A percentile compares a stretch with the other conserved stretches of the same genome.
Evolutionary conservation across 2,797 vertebrate genomes (phyloP).

Genomic region (Ctenochaetus hawaiiensis): DNA sequence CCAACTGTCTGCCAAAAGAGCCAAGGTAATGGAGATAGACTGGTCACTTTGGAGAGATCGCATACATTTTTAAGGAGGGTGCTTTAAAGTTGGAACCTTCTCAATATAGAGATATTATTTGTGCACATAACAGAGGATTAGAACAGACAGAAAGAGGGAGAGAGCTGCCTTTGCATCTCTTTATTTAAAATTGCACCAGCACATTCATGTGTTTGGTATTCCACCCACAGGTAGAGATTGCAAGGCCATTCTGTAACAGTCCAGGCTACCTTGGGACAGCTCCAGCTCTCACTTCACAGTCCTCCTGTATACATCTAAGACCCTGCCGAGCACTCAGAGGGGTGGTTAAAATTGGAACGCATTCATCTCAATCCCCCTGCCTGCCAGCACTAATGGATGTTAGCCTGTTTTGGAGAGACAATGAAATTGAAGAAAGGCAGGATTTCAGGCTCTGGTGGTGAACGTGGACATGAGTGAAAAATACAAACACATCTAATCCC

Average conservation of each 20-base stretch:
- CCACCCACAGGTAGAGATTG: slow-evolving; percentile 53
- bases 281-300: slow-evolving; percentile 59
- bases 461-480: slow-evolving; percentile 43
- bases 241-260: slow-evolving; percentile 46
- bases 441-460: slow-evolving; percentile 50
- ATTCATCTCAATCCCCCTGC: slow-evolving; percentile 77
- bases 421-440: slow-evolving; percentile 63
- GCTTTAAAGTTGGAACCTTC: slow-evolving; percentile 17
- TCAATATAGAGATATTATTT: background rate
- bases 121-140: background rate
- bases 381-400: slow-evolving; percentile 73
- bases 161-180: slow-evolving; percentile 20
- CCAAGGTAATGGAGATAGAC: slow-evolving; percentile 16
- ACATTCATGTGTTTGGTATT: slow-evolving; percentile 51
- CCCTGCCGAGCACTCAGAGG: slow-evolving; percentile 50
- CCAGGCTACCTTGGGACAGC: slow-evolving; percentile 57
- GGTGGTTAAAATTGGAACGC: slow-evolving; percentile 76
- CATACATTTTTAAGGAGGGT: slow-evolving; percentile 35
- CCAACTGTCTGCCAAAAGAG: slow-evolving; percentile 38
- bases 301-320: slow-evolving; percentile 26
- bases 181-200: slow-evolving; percentile 14
- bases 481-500: slow-evolving; percentile 55
- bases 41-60: slow-evolving; percentile 38
- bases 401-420: slow-evolving; percentile 72
- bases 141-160: background rate